phyloP scores from a whole-genome alignment of 2,888 invertebrate genomes.

The Clusia tigrina region DNA sequence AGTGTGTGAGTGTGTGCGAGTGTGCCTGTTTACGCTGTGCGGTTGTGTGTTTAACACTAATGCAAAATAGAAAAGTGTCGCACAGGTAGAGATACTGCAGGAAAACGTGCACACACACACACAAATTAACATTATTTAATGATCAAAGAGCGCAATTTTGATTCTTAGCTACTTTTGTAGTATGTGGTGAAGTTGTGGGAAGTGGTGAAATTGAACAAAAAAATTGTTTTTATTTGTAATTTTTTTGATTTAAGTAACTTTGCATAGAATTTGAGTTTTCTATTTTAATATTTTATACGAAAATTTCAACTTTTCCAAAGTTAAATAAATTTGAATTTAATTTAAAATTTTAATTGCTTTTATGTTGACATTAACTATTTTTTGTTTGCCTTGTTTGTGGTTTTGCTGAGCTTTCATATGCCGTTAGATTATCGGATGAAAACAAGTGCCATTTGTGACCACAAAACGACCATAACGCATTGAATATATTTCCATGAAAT shows the following conservation, averaged over 20 bases:
- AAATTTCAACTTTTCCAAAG: background rate
- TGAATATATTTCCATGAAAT: no score
- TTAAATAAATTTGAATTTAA: background rate
- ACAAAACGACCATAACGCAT: background rate
- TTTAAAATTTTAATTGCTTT: no score
- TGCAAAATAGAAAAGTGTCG: background rate
- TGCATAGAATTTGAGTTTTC: background rate
- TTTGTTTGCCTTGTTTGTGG: background rate
- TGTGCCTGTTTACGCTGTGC: no score
- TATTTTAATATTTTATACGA: background rate
- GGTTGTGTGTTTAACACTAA: no score
- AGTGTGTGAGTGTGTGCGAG: background rate
- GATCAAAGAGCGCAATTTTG: background rate
- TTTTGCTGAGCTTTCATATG: no score
- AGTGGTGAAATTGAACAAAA: no score
- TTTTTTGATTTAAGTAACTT: background rate
- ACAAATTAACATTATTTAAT: background rate
- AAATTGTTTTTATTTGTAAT: background rate
- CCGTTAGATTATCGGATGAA: no score
- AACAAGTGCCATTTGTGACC: background rate
- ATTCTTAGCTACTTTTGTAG: background rate
- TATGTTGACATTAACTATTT: background rate
- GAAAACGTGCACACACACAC: background rate
- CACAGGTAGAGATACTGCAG: background rate
- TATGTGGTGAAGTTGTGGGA: no score